phyloP scores from a whole-genome alignment of 2,888 invertebrate species.

The Thera britannica region DNA sequence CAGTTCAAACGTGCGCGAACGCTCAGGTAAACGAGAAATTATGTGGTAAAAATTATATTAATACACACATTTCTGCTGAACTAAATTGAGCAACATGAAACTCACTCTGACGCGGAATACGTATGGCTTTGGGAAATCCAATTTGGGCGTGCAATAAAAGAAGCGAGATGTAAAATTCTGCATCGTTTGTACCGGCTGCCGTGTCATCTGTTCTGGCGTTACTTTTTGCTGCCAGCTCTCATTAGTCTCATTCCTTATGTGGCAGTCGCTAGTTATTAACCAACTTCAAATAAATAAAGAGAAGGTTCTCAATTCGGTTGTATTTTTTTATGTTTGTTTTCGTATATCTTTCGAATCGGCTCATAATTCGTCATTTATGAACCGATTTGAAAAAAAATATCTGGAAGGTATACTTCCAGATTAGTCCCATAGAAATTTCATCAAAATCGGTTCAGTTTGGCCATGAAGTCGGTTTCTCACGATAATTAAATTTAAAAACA shows the following conservation, averaged over 20 bases:
- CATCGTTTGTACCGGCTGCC: slow-evolving; percentile 44
- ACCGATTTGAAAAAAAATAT: too few relatives aligned
- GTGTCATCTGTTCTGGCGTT: slow-evolving; percentile 16
- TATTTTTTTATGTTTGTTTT: too few relatives aligned
- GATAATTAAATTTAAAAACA: too few relatives aligned
- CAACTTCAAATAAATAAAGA: background rate
- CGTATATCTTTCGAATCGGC: too few relatives aligned
- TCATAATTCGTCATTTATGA: too few relatives aligned
- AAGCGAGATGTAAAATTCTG: slow-evolving; percentile 42
- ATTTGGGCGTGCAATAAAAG: slow-evolving; percentile 71
- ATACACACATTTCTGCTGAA: slow-evolving; percentile 49
- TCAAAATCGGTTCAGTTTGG: too few relatives aligned
- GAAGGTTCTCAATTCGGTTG: too few relatives aligned
- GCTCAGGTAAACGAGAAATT: slow-evolving; percentile 44
- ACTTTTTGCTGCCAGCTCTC: slow-evolving; percentile 38
- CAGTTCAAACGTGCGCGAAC: slow-evolving; percentile 37
- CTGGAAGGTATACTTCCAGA: too few relatives aligned
- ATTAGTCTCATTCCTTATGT: slow-evolving; percentile 15
- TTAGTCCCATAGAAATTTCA: too few relatives aligned
- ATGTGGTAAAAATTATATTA: slow-evolving; percentile 47
- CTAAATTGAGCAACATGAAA: slow-evolving; percentile 58
- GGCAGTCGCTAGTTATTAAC: background rate
- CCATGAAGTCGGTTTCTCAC: too few relatives aligned
- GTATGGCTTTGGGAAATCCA: slow-evolving; percentile 63
- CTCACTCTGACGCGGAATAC: slow-evolving; percentile 50